phyloP scores from a whole-genome alignment of 2,797 vertebrate genomes.

The Rhinogobio ventralis region DNA sequence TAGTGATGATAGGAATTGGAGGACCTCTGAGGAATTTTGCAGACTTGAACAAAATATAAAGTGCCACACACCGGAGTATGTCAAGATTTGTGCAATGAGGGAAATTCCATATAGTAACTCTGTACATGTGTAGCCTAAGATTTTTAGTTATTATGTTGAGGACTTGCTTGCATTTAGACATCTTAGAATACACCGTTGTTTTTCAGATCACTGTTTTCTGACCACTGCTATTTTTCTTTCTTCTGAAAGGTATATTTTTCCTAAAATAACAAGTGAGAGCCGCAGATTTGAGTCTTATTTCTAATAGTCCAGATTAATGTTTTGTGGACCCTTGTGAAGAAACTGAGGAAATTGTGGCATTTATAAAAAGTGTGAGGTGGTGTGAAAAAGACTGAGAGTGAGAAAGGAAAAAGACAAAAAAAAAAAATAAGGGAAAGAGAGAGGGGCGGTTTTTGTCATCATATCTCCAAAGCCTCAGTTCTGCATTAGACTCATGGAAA shows the following conservation, averaged over 20 bases:
- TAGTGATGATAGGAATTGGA: conserved; percentile 48
- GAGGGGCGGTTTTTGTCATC: conserved; percentile 75
- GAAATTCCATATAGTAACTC: conserved; percentile 19
- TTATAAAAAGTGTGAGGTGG: conserved; percentile 54
- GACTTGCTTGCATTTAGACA: neutral
- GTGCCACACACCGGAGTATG: neutral
- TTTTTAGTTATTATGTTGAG: conserved; percentile 2
- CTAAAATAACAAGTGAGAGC: conserved; percentile 50
- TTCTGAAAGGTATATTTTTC: conserved; percentile 31
- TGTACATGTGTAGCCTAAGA: conserved; percentile 17
- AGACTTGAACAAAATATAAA: conserved; percentile 14
- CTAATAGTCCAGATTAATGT: conserved; percentile 52
- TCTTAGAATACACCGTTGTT: neutral
- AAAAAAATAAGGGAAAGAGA: conserved; percentile 65
- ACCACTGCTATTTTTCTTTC: conserved; percentile 16
- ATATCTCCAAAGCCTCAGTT: conserved; percentile 75
- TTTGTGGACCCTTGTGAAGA: conserved; percentile 32
- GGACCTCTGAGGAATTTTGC: conserved; percentile 41
- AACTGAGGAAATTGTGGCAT: conserved; percentile 45
- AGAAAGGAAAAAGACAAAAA: conserved; percentile 47
- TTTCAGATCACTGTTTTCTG: conserved; percentile 15
- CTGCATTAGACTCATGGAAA: conserved; percentile 76
- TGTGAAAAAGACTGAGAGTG: conserved; percentile 29
- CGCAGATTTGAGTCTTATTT: conserved; percentile 40
- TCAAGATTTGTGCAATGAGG: conserved; percentile 25